Evolutionary conservation across 2,888 invertebrate genomes (phyloP).

Genomic region (Orchesellides sinensis): DNA sequence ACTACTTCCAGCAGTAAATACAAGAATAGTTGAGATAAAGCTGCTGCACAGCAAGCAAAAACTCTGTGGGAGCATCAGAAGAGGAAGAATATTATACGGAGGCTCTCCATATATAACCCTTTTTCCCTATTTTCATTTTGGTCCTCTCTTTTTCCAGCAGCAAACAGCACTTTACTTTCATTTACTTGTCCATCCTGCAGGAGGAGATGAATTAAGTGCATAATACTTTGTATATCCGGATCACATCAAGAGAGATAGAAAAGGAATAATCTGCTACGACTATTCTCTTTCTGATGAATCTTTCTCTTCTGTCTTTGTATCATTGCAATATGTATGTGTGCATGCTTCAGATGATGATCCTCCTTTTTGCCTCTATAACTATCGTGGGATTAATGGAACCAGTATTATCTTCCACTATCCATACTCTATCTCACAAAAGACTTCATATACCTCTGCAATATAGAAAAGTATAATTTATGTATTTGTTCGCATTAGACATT

Average conservation of each 20-base stretch:
- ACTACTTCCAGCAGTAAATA: slow-evolving; percentile 19
- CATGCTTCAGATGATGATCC: background rate
- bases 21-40: slow-evolving; percentile 10
- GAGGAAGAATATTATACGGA: background rate
- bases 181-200: slow-evolving; percentile 18
- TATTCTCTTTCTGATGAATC: slow-evolving; percentile 54
- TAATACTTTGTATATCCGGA: slow-evolving; percentile 55
- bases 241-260: slow-evolving; percentile 51
- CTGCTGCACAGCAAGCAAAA: slow-evolving; percentile 10
- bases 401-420: slow-evolving; percentile 17
- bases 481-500: slow-evolving; percentile 19
- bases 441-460: background rate
- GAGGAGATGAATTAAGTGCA: slow-evolving; percentile 58
- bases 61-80: background rate
- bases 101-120: slow-evolving; percentile 7
- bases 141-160: slow-evolving; percentile 17
- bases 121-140: slow-evolving; percentile 21
- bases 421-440: background rate
- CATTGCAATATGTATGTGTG: background rate
- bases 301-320: slow-evolving; percentile 36
- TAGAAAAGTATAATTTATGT: background rate
- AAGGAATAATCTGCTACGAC: slow-evolving; percentile 59
- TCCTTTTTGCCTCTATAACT: slow-evolving; percentile 5
- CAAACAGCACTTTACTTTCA: slow-evolving; percentile 14
- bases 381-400: slow-evolving; percentile 30